Evolutionary conservation across 2,113 vertebrate genomes (phyloP), one percentile per base, ranked within the genome.

Genomic region (Tragelaphus scriptus): DNA sequence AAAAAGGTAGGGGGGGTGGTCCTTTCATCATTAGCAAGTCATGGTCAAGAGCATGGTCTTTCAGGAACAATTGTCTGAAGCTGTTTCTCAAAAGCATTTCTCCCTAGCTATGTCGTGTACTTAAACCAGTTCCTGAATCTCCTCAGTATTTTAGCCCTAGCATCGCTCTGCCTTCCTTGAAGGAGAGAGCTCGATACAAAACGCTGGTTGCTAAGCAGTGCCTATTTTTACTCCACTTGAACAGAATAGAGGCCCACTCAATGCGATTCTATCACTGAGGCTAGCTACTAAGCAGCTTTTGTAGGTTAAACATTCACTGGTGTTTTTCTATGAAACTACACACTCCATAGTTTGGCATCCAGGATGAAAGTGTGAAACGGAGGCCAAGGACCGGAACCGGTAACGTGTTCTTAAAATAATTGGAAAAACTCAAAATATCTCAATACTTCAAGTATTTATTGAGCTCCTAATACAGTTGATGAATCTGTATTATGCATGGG

Each of bases 171-270:
- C 94, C 85, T 85, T 36, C 3, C 71, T 87, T 36, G 79, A 59
- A 84, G 95, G 90, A 71, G 8, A 97, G 44, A 89, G 58, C 44
- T 97, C 95, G 49, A 40, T 91, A 92, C 93, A 95, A 95, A 90
- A 97, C 75, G 44, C 88, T 97, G 88, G 63, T 30, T 95, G 94
- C 85, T 98, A 98, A 98, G 98, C 97, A 96, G 95, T 97, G 85
- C 44, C 96, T 98, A 98, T 98, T 98, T 98, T 97, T 98, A 97
- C 55, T 94, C 89, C 49, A 77, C 94, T 97, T 92, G 53, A 96
- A 65, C 92, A 86, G 90, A 98, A 95, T 19, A 88, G 92, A 93
- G 87, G 49, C 82, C 79, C 89, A 87, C 84, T 95, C 63, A 0
- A 87, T 90, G 94, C 81, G 53, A 93, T 68, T 53, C 47, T 93